These are phyloP conservation scores for Iguana delicatissima DNA, from an alignment of 2,797 vertebrate species.

Conservation along the genomic window DNA sequence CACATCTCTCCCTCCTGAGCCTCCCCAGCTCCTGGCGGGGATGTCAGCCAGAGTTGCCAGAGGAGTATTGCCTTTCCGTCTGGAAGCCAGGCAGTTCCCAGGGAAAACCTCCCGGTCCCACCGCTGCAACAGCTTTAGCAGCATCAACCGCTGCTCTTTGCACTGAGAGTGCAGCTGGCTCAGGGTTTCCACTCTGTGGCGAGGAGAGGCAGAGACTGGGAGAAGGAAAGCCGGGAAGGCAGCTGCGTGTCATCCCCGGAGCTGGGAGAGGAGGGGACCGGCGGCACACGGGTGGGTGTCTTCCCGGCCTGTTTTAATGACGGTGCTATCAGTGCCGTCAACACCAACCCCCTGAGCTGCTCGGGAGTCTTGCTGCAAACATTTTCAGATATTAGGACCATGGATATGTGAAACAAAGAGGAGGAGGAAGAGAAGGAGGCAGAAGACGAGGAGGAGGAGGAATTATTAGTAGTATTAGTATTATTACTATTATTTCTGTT, in stretches of 20 bases:
- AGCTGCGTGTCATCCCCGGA: neutral
- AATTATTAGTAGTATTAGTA: too few species aligned
- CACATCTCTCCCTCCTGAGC: neutral
- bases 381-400: neutral
- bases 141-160: neutral
- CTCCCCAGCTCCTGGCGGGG: neutral
- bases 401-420: neutral
- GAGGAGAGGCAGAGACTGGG: neutral
- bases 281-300: too few species aligned
- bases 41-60: neutral
- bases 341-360: neutral
- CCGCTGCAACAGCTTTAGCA: neutral
- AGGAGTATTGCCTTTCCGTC: neutral
- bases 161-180: neutral
- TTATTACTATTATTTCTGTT: too few species aligned
- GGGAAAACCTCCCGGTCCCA: neutral
- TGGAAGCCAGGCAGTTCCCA: neutral
- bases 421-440: too few species aligned
- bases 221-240: neutral
- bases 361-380: neutral
- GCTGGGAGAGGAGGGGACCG: neutral
- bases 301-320: neutral
- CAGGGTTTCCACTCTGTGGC: neutral
- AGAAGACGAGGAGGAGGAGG: too few species aligned
- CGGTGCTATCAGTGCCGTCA: neutral